A percentile compares a stretch with the other conserved stretches of the same genome.
phyloP scores from a whole-genome alignment of 2,888 invertebrate species.

The Caenorhabditis sp. region DNA sequence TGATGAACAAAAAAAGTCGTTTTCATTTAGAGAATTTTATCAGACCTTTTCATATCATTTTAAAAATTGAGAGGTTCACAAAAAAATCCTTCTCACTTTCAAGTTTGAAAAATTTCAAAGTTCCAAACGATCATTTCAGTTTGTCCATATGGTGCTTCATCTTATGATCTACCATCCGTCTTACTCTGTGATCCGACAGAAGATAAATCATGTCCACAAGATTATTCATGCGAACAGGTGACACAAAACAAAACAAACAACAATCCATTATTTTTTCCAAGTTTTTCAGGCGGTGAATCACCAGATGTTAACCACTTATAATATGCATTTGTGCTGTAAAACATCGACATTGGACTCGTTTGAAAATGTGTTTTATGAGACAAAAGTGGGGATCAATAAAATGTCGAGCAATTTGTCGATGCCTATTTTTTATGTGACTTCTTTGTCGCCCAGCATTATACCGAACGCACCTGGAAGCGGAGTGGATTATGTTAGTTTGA shows the following conservation, averaged over 20 bases:
- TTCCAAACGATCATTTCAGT: too few relatives aligned
- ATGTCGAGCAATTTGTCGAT: conserved; percentile 57
- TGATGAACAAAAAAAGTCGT: too few relatives aligned
- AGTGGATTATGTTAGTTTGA: conserved; percentile 52
- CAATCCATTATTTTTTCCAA: background rate
- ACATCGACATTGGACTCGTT: conserved; percentile 53
- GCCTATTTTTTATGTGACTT: conserved; percentile 62
- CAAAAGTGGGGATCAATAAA: conserved; percentile 62
- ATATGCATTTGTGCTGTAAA: conserved; percentile 63
- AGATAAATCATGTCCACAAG: conserved; percentile 56
- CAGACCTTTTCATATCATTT: too few relatives aligned
- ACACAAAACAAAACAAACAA: background rate
- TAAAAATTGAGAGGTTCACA: too few relatives aligned
- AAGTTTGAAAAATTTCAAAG: too few relatives aligned
- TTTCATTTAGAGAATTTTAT: too few relatives aligned
- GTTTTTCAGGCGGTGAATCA: conserved; percentile 48
- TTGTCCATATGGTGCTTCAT: conserved; percentile 57
- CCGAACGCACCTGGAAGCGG: conserved; percentile 54
- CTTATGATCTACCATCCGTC: conserved; percentile 59
- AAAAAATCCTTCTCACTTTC: too few relatives aligned
- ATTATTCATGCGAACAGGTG: conserved; percentile 48
- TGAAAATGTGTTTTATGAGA: conserved; percentile 62
- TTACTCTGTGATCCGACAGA: conserved; percentile 58
- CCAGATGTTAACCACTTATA: conserved; percentile 59
- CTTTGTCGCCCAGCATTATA: conserved; percentile 57